Percentiles rank a stretch among this genome's conserved stretches.
These are phyloP conservation scores for Chrysodeixis includens DNA, from an alignment of 2,888 invertebrate genomes.

Conservation along the genomic window DNA sequence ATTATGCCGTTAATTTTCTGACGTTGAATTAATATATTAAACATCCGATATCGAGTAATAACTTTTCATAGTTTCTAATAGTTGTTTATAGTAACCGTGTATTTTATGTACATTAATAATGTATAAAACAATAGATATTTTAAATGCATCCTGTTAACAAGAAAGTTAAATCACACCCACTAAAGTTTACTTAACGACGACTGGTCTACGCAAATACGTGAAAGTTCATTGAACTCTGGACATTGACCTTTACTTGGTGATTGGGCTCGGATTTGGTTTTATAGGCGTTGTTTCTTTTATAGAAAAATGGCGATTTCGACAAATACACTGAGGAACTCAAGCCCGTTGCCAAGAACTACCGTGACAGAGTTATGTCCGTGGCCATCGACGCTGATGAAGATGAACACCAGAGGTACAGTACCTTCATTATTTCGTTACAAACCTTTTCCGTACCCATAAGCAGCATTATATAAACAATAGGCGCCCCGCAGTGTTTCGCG, in stretches of 20 bases:
- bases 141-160: conserved; percentile 3
- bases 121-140: neutral
- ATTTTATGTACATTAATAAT: too few relatives aligned
- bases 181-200: conserved; percentile 26
- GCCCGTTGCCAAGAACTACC: conserved; percentile 96
- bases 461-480: too few relatives aligned
- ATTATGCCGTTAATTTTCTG: neutral
- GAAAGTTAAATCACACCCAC: conserved; percentile 17
- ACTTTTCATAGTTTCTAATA: neutral
- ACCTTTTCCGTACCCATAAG: too few relatives aligned
- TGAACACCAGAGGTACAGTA: conserved; percentile 93
- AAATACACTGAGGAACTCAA: conserved; percentile 93
- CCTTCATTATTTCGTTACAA: neutral
- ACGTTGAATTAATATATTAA: neutral
- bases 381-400: conserved; percentile 98
- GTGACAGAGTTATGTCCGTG: conserved; percentile 97
- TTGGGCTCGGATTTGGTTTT: conserved; percentile 23
- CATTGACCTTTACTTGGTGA: conserved; percentile 51
- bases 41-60: neutral
- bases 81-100: neutral
- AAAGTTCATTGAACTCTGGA: conserved; percentile 55
- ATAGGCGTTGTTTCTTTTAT: conserved; percentile 55
- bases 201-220: conserved; percentile 35
- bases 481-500: too few relatives aligned
- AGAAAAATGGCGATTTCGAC: conserved; percentile 95